Base-by-base conservation (phyloP, 2,113 vertebrate genomes). In the Nerophis lumbriciformis region DNA sequence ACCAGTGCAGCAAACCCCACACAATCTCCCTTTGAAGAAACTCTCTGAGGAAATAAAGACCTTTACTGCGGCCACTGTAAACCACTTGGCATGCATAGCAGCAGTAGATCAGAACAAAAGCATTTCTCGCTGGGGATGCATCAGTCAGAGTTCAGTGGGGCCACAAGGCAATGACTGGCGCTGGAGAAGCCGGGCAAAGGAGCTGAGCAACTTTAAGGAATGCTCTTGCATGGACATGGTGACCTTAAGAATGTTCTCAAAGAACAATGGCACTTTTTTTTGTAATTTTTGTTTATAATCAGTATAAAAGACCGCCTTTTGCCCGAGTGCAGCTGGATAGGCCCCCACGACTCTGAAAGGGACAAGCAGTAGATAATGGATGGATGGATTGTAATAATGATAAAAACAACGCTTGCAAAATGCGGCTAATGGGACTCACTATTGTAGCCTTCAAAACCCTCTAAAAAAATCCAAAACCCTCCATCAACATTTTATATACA, bases 21-120 rank as follows among this genome's bases (percentile, higher is more conserved):
- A 4, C 39, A 58, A 19, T 21, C 19, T 11, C 14, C 56, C 42
- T 58, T 47, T 59, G 51, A 62, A 8, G 48, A 75, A 79, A 59
- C 82, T 82, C 66, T 84, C 80, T 52, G 2, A 61, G 36, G 47
- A 67, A 42, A 66, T 53, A 55, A 53, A 48, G 55, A 67, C 1
- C 4, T 69, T 61, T 28, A 39, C 59, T 47, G 61, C 19, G 47
- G 52, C 44, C 44, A 12, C 48, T 54, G 42, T 47, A 39, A 71
- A 37, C 48, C 48, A 48, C 54, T 63, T 69, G 9, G 44, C 37
- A 65, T 68, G 57, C 38, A 45, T 60, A 45, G 57, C 38, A 48
- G 60, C 19, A 49, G 53, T 54, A 52, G 9, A 72, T 59, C 5
- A 45, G 45, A 68, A 70, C 60, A 16, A 56, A 19, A 50, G 37